phyloP scores from a whole-genome alignment of 2,797 vertebrate species.

The Fundulus diaphanus region DNA sequence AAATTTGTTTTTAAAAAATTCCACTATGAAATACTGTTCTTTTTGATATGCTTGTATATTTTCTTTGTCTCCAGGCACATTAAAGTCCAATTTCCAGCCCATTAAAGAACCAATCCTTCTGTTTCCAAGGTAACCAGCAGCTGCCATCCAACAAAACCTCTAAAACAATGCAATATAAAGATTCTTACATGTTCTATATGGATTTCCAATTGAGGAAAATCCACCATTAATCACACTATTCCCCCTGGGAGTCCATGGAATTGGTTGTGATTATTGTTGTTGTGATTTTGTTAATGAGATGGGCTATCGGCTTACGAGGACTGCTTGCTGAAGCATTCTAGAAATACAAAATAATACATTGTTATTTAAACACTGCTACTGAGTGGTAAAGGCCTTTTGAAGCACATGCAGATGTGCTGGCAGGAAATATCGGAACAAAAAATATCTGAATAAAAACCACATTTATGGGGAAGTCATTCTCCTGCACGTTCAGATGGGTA shows the following conservation, averaged over 20 bases:
- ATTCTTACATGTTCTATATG: conserved; percentile 27
- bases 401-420: not conserved
- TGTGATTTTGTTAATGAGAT: conserved; percentile 44
- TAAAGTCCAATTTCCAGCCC: conserved; percentile 37
- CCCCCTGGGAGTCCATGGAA: conserved; percentile 16
- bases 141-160: conserved; percentile 24
- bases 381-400: not conserved
- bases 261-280: conserved; percentile 38
- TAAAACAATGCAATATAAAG: conserved; percentile 28
- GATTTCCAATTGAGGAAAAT: conserved; percentile 52
- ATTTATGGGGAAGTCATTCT: not conserved
- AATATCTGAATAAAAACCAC: too few species aligned
- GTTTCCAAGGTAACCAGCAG: conserved; percentile 63
- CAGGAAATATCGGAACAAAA: not conserved
- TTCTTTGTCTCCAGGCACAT: conserved; percentile 26
- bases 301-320: conserved; percentile 33
- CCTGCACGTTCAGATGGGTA: not conserved
- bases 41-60: not conserved
- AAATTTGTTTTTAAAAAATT: not conserved
- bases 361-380: conserved; percentile 7
- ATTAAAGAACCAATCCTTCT: conserved; percentile 35
- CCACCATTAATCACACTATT: conserved; percentile 44
- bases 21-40: not conserved
- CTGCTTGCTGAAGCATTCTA: conserved; percentile 25
- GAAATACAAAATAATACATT: not conserved